phyloP scores from a whole-genome alignment of 64 coral and sea anemone genomes.

The Acropora yongei region DNA sequence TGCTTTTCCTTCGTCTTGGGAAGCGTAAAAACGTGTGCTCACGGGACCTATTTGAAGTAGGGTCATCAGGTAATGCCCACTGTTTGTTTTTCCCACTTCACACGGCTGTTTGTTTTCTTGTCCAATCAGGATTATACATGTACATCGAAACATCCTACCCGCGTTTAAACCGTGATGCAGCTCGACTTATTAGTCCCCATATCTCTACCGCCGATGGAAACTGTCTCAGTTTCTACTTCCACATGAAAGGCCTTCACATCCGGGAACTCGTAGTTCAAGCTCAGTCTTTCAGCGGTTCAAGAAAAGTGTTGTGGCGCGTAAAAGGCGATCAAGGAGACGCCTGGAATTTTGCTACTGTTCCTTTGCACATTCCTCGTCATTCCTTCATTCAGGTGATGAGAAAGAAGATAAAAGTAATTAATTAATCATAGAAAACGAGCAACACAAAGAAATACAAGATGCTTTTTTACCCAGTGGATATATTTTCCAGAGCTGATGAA shows the following conservation, averaged over 20 bases:
- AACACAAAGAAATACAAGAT: too few species aligned
- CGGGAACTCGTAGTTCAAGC: conserved; percentile 67
- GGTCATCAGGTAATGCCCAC: too few species aligned
- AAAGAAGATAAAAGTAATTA: too few species aligned
- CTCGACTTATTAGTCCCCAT: conserved; percentile 69
- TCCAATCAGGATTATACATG: conserved; percentile 63
- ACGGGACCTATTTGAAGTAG: too few species aligned
- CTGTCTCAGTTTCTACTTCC: conserved; percentile 78
- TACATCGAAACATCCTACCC: conserved; percentile 95
- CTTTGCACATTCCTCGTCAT: not conserved
- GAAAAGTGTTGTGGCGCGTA: conserved; percentile 55
- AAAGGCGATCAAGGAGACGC: conserved; percentile 37
- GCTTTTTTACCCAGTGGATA: too few species aligned
- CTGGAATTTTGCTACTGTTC: conserved; percentile 42
- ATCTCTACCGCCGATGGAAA: conserved; percentile 45
- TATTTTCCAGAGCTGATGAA: too few species aligned
- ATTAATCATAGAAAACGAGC: not conserved
- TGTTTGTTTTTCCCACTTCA: not conserved
- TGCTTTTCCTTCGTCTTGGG: too few species aligned
- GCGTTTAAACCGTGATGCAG: conserved; percentile 80
- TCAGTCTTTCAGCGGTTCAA: conserved; percentile 52
- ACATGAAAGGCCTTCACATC: conserved; percentile 81
- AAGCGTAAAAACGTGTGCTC: too few species aligned
- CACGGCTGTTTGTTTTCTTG: not conserved
- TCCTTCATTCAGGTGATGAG: conserved; percentile 20